Evolutionary conservation across 2,888 invertebrate species (phyloP).

Genomic region (Cactoblastis cactorum): DNA sequence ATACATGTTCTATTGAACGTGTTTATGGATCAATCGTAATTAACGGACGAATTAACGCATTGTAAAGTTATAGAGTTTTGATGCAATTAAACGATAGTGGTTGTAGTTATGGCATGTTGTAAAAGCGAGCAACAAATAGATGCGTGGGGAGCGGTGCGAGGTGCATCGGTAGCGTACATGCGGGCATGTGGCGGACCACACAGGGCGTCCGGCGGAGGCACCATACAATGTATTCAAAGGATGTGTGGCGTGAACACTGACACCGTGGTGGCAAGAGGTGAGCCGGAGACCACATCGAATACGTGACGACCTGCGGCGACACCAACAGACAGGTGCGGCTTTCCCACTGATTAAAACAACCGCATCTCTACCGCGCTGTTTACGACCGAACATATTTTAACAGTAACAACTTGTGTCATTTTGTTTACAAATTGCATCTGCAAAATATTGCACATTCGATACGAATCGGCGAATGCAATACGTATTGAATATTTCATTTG

Average conservation of each 20-base stretch:
- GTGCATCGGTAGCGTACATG: constrained; percentile 26
- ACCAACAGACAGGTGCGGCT: neutral
- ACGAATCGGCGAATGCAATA: constrained; percentile 45
- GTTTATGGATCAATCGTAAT: constrained; percentile 45
- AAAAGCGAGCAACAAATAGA: constrained; percentile 46
- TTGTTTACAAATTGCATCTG: constrained; percentile 32
- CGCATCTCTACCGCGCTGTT: constrained; percentile 5
- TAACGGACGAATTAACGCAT: constrained; percentile 41
- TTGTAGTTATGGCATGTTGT: constrained; percentile 45
- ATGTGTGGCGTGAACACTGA: neutral
- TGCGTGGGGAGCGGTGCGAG: constrained; percentile 27
- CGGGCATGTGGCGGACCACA: constrained; percentile 38
- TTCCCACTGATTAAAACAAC: constrained; percentile 22
- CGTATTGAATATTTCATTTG: constrained; percentile 62
- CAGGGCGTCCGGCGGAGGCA: constrained; percentile 29
- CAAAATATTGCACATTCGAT: constrained; percentile 45
- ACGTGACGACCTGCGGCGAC: neutral
- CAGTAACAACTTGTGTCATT: constrained; percentile 18
- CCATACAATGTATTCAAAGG: neutral
- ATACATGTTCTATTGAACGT: constrained; percentile 33
- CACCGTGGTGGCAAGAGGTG: neutral
- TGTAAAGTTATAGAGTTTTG: constrained; percentile 35
- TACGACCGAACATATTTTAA: constrained; percentile 1
- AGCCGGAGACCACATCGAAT: neutral
- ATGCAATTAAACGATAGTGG: constrained; percentile 49